Percentiles rank a stretch among this genome's conserved stretches.
phyloP scores from a whole-genome alignment of 2,888 invertebrate genomes.

The Malthinus seriepunctatus region DNA sequence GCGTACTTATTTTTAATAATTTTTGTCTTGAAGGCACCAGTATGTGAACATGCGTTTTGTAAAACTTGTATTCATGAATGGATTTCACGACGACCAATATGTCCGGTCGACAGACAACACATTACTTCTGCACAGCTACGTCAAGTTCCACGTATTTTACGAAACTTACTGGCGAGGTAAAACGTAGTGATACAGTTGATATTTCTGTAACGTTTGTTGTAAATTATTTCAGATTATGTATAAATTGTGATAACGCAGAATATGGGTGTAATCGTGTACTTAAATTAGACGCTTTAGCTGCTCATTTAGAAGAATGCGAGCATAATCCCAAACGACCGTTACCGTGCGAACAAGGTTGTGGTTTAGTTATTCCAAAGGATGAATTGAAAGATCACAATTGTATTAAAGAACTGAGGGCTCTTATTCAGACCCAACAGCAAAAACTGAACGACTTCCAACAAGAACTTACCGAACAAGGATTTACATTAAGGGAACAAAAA shows the following conservation, averaged over 20 bases:
- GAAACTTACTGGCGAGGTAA: conserved; percentile 86
- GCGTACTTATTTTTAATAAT: conserved; percentile 18
- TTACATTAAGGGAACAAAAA: conserved; percentile 87
- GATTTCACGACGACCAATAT: conserved; percentile 91
- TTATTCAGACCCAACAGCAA: conserved; percentile 85
- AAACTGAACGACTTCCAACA: conserved; percentile 86
- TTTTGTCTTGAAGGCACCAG: conserved; percentile 73
- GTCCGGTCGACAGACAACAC: conserved; percentile 90
- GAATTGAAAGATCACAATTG: conserved; percentile 94
- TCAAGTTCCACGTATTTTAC: conserved; percentile 90
- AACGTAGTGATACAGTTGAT: background rate
- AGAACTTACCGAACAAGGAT: conserved; percentile 82
- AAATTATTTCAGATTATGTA: conserved; percentile 69
- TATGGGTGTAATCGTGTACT: conserved; percentile 85
- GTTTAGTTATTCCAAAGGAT: conserved; percentile 92
- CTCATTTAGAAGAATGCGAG: conserved; percentile 90
- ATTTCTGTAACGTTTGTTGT: background rate
- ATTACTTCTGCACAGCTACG: conserved; percentile 88
- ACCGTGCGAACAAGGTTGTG: conserved; percentile 92
- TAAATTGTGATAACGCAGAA: conserved; percentile 87
- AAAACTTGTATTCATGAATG: conserved; percentile 92
- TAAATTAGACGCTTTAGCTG: conserved; percentile 83
- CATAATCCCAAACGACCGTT: conserved; percentile 93
- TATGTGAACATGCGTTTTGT: conserved; percentile 97
- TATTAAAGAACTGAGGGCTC: conserved; percentile 80